phyloP scores from a whole-genome alignment of 2,113 vertebrate genomes.

The Dicentrarchus labrax region DNA sequence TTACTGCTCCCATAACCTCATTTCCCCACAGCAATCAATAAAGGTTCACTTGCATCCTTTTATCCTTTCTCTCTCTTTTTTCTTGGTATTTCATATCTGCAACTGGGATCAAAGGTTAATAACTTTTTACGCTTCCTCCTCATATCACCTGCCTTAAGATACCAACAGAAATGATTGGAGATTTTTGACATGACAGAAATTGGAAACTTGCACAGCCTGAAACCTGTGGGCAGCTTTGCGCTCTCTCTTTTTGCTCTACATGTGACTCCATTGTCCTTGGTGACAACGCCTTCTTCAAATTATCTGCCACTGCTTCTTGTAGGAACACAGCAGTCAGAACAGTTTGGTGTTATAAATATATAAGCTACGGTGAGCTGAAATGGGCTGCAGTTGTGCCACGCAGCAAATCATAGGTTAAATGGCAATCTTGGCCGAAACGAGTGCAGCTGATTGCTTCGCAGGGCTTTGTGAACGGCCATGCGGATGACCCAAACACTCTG shows the following conservation, averaged over 20 bases:
- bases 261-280: slow-evolving; percentile 40
- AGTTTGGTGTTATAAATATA: slow-evolving; percentile 18
- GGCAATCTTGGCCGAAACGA: slow-evolving; percentile 30
- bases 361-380: slow-evolving; percentile 8
- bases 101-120: slow-evolving; percentile 67
- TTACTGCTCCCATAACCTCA: neutral
- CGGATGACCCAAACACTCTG: neutral
- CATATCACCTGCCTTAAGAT: slow-evolving; percentile 22
- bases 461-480: slow-evolving; percentile 11
- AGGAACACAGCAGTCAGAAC: neutral
- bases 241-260: neutral
- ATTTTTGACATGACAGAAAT: slow-evolving; percentile 23
- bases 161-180: slow-evolving; percentile 25
- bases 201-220: neutral
- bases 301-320: neutral
- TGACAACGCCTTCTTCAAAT: neutral
- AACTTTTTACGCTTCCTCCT: slow-evolving; percentile 45
- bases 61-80: neutral
- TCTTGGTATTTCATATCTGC: slow-evolving; percentile 46
- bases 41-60: slow-evolving; percentile 34
- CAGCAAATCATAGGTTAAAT: slow-evolving; percentile 66
- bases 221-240: neutral
- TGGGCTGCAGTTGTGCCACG: neutral
- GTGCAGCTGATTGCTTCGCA: slow-evolving; percentile 45
- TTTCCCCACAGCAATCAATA: slow-evolving; percentile 52